Evolutionary conservation across 37 sponge, comb jelly and placozoan genomes (phyloP), one percentile per base, ranked within the genome.

Genomic region (Aplysina aerophoba): DNA sequence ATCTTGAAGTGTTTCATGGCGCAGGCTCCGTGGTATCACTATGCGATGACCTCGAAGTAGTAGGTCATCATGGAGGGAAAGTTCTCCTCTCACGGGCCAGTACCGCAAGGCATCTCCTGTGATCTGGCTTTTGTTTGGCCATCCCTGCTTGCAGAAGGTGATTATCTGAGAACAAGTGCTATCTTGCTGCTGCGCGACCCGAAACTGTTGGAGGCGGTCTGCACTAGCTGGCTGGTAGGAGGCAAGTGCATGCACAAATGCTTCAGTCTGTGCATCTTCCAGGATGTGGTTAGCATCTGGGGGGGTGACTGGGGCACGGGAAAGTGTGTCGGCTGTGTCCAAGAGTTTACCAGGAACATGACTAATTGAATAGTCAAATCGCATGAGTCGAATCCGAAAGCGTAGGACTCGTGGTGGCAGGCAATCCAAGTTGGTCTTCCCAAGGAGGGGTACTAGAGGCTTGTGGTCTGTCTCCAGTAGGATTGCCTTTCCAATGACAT

Each of bases 381-480:
- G 11, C 41, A 40, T 44, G 66, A 82, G 65, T 28, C 67, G 15
- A 12, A 82, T 64, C 24, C 65, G 65, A 41, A 82, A 63, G 53
- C 83, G 40, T 4, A 35, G 50, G 13, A 60, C 65, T 35, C 83
- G 11, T 16, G 41, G 64, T n/a, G 83, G 83, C 13, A 82, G 39
- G 65, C 67, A 33, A 44, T 63, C 44, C 67, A 82, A 66, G 22
- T 60, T 14, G 6, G 31, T 60, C 8, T 38, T 62, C 11, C 24
- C 25, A 15, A 82, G 67, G 17, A 82, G 67, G 37, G 66, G 66
- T 30, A 82, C 67, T 8, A 82, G 41, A 19, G 83, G 83, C 41
- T 82, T 82, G 67, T 82, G 83, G 66, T 82, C 83, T 24, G 83
- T 82, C 21, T 82, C 40, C 11, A 82, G 5, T 21, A 15, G n/a